Evolutionary conservation across 1,140 invertebrate genomes (phyloP).

Genomic region (Lamellibrachia luymesi): DNA sequence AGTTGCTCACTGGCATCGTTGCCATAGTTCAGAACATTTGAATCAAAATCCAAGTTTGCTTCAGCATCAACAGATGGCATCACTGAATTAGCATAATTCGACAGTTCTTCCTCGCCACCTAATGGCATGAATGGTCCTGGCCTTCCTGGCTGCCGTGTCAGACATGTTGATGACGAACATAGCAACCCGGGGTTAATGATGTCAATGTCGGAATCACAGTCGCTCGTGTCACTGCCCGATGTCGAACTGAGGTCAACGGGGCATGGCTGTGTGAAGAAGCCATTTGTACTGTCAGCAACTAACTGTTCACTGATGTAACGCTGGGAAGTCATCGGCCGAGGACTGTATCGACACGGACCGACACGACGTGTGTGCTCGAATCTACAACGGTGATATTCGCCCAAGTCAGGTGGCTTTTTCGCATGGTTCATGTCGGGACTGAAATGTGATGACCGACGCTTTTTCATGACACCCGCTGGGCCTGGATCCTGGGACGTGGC

Average conservation of each 20-base stretch:
- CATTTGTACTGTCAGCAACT: neutral
- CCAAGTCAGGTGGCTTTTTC: conserved; percentile 3
- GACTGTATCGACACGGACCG: conserved; percentile 12
- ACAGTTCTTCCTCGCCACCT: conserved; percentile 60
- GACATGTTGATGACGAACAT: conserved; percentile 22
- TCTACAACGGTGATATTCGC: neutral
- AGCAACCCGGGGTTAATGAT: neutral
- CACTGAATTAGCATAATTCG: conserved; percentile 52
- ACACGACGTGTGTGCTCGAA: neutral
- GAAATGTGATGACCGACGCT: neutral
- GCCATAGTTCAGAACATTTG: too few relatives aligned
- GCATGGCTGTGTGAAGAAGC: neutral
- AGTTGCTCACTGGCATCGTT: too few relatives aligned
- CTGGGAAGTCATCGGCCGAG: neutral
- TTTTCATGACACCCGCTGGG: neutral
- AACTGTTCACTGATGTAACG: neutral
- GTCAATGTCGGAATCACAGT: neutral
- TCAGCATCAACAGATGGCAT: neutral
- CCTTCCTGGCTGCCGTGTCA: neutral
- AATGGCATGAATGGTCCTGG: conserved; percentile 14
- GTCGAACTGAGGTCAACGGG: neutral
- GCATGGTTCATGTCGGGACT: neutral
- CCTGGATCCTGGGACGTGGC: neutral
- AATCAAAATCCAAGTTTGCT: too few relatives aligned
- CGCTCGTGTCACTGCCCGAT: neutral